These are phyloP conservation scores for Bombus superbus DNA, from an alignment of 1,140 invertebrate genomes.

Conservation along the genomic window DNA sequence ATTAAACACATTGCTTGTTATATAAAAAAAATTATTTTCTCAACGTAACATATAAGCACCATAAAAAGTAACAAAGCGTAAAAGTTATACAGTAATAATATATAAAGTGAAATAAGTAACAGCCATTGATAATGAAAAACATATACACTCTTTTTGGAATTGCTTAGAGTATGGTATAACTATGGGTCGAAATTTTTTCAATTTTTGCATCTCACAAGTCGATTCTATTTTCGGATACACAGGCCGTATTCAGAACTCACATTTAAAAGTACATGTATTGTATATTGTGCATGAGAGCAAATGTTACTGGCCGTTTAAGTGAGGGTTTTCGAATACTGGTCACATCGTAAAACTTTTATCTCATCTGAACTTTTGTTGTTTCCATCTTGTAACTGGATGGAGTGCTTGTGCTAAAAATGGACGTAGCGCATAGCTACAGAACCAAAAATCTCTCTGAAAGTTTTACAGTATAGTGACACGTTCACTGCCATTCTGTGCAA, in stretches of 20 bases:
- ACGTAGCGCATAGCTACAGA: constrained; percentile 48
- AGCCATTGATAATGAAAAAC: constrained; percentile 67
- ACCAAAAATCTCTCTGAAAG: constrained; percentile 61
- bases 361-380: constrained; percentile 54
- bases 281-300: constrained; percentile 6
- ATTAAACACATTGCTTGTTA: constrained; percentile 73
- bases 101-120: constrained; percentile 67
- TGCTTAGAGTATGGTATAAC: constrained; percentile 71
- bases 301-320: constrained; percentile 26
- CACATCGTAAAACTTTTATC: constrained; percentile 43
- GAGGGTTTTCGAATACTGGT: constrained; percentile 32
- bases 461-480: constrained; percentile 61
- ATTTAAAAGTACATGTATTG: constrained; percentile 33
- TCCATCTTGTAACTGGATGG: constrained; percentile 43
- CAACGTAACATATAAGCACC: constrained; percentile 80
- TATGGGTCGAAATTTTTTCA: constrained; percentile 52
- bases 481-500: constrained; percentile 69
- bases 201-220: constrained; percentile 44
- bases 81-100: constrained; percentile 70
- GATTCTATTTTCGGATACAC: constrained; percentile 44
- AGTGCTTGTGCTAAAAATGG: constrained; percentile 62
- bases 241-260: constrained; percentile 50
- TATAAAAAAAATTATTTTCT: constrained; percentile 81
- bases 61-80: constrained; percentile 70
- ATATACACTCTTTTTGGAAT: constrained; percentile 74